A percentile compares a stretch with the other conserved stretches of the same genome.
These are phyloP conservation scores for Botia kubotai DNA, from an alignment of 2,797 vertebrate species.

Conservation along the genomic window DNA sequence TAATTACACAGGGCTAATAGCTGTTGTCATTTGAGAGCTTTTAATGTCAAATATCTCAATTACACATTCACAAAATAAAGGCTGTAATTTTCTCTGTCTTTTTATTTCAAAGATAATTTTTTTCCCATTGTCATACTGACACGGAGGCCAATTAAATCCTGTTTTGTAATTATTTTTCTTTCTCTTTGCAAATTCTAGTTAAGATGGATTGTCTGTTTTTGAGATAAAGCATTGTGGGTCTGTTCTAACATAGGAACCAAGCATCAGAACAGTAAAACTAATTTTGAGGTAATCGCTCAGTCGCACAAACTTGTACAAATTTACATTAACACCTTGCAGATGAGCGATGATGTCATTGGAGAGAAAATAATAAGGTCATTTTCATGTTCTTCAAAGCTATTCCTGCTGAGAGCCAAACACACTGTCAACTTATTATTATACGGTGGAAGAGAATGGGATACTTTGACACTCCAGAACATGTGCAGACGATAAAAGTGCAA, in stretches of 20 bases:
- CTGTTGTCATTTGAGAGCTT: conserved; percentile 52
- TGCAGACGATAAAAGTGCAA: conserved; percentile 54
- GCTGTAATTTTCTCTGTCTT: conserved; percentile 76
- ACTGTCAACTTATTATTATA: conserved; percentile 50
- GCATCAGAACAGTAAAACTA: conserved; percentile 7
- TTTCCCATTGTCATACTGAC: conserved; percentile 72
- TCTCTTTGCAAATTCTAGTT: conserved; percentile 27
- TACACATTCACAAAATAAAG: conserved; percentile 73
- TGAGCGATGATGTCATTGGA: conserved; percentile 46
- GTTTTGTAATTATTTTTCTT: conserved; percentile 36
- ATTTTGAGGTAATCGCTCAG: conserved; percentile 25
- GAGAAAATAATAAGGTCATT: conserved; percentile 42
- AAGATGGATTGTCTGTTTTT: conserved; percentile 31
- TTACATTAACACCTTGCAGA: conserved; percentile 43
- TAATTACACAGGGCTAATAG: conserved; percentile 14
- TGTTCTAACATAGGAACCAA: conserved; percentile 11
- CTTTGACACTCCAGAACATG: conserved; percentile 61
- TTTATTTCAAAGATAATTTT: conserved; percentile 72
- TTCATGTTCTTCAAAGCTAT: conserved; percentile 32
- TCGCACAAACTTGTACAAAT: conserved; percentile 32
- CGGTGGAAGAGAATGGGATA: conserved; percentile 46
- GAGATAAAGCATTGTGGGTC: conserved; percentile 21
- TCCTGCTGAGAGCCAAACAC: conserved; percentile 36
- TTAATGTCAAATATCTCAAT: conserved; percentile 67
- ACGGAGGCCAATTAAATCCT: conserved; percentile 29